Percentiles rank a stretch among this genome's conserved stretches.
Conservation (phyloP, 1,140 invertebrate genomes). For the Diachasmimorpha longicaudata region DNA sequence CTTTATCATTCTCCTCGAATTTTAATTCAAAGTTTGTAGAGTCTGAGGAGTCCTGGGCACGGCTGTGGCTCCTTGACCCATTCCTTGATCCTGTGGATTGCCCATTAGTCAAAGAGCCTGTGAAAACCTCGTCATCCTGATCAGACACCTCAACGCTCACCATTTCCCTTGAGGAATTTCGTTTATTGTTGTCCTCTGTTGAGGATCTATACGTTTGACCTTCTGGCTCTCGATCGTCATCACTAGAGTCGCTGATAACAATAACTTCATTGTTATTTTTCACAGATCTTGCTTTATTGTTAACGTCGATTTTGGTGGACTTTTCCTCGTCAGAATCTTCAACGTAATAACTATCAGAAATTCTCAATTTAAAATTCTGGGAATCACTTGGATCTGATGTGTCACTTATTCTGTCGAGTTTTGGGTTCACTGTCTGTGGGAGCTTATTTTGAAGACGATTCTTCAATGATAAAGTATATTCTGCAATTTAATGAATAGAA, state of each 20-base stretch:
- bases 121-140: background rate
- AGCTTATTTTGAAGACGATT: background rate
- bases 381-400: slow-evolving; percentile 4
- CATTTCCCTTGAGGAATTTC: background rate
- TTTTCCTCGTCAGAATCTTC: slow-evolving; percentile 16
- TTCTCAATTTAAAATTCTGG: slow-evolving; percentile 33
- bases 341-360: slow-evolving; percentile 31
- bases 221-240: slow-evolving; percentile 26
- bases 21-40: background rate
- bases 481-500: slow-evolving; percentile 4
- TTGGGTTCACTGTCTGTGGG: background rate
- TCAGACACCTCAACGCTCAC: background rate
- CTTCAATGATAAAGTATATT: slow-evolving; percentile 19
- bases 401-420: background rate
- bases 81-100: background rate
- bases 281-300: slow-evolving; percentile 6
- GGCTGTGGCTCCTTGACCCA: background rate
- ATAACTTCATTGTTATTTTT: slow-evolving; percentile 28
- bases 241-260: slow-evolving; percentile 43
- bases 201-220: slow-evolving; percentile 4
- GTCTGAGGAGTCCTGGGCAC: background rate
- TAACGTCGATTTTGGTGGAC: background rate
- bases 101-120: background rate
- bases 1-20: background rate
- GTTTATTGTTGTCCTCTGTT: background rate